A percentile compares a stretch with the other conserved stretches of the same genome.
These are phyloP conservation scores for Pantherophis vulpinus DNA, from an alignment of 2,797 vertebrate genomes.

Conservation along the genomic window DNA sequence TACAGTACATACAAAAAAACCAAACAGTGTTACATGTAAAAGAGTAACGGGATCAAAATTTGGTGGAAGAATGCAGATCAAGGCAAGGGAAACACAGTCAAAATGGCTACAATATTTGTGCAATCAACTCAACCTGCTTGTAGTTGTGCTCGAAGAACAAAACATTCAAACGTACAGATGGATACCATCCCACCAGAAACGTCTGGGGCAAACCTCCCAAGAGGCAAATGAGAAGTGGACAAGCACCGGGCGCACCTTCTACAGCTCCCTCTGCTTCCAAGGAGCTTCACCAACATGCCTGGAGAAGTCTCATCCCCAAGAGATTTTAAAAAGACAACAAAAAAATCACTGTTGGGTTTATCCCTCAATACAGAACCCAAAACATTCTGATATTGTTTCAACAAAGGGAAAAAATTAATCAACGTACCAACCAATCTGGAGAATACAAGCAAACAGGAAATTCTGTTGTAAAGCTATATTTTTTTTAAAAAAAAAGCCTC, in stretches of 20 bases:
- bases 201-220: not conserved
- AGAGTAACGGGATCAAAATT: not conserved
- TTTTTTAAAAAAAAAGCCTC: slow-evolving; percentile 12
- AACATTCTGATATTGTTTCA: not conserved
- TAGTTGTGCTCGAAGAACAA: slow-evolving; percentile 66
- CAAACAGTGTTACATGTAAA: not conserved
- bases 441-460: slow-evolving; percentile 31
- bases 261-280: not conserved
- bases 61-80: not conserved
- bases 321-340: slow-evolving; percentile 32
- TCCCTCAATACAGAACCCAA: slow-evolving; percentile 24
- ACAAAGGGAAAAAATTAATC: not conserved
- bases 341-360: not conserved
- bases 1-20: not conserved
- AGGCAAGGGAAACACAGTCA: not conserved
- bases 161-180: slow-evolving; percentile 34
- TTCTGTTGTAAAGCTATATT: slow-evolving; percentile 36
- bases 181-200: not conserved
- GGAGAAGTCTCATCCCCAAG: not conserved
- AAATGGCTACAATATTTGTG: slow-evolving; percentile 39
- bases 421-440: slow-evolving; percentile 45
- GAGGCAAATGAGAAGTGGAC: not conserved
- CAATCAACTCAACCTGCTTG: slow-evolving; percentile 38
- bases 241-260: not conserved
- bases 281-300: not conserved